These are phyloP conservation scores for Butastur rufipennis DNA, from an alignment of 2,113 vertebrate species.

Conservation along the genomic window DNA sequence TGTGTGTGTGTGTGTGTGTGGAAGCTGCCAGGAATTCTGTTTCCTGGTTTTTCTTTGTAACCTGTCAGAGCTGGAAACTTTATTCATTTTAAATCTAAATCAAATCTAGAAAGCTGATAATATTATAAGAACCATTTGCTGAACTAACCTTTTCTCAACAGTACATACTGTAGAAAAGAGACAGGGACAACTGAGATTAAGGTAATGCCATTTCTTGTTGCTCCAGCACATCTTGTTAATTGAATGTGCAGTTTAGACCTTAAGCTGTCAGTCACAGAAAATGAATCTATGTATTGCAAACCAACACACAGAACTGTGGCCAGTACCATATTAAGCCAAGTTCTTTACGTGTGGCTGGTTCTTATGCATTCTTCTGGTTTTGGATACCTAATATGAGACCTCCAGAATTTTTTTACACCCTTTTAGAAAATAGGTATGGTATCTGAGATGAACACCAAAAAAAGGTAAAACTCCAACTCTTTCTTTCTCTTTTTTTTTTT, in stretches of 20 bases:
- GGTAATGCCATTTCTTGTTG: neutral
- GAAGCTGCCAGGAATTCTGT: neutral
- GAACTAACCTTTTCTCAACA: neutral
- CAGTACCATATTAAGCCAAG: neutral
- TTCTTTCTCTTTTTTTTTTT: neutral
- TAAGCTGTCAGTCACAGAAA: neutral
- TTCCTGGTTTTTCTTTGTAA: neutral
- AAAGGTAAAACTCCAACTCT: neutral
- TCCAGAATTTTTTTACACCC: neutral
- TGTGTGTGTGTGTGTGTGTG: neutral
- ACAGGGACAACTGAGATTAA: neutral
- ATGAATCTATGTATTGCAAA: neutral
- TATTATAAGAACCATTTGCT: neutral
- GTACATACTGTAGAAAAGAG: neutral
- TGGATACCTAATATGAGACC: rapidly evolving
- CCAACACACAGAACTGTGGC: neutral
- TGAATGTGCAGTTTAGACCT: neutral
- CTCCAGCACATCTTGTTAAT: neutral
- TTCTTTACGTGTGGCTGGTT: neutral
- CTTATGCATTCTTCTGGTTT: neutral
- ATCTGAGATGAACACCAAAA: neutral
- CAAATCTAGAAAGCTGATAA: neutral
- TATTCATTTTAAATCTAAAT: neutral
- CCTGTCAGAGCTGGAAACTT: neutral
- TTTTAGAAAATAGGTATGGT: neutral